Evolutionary conservation across 1,140 invertebrate species (phyloP).

Genomic region (Lordiphosa mommai): DNA sequence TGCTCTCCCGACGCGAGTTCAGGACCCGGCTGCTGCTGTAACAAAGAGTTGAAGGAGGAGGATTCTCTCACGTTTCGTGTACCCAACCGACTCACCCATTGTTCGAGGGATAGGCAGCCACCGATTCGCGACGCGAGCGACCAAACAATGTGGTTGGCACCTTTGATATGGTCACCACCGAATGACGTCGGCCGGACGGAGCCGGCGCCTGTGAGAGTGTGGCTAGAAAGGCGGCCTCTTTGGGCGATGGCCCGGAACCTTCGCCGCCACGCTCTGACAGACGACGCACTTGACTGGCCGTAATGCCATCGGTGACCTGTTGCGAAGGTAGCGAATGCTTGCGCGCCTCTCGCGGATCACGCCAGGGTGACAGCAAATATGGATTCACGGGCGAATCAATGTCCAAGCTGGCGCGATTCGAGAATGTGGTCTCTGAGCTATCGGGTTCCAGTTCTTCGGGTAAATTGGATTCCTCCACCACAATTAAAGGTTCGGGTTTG

Average conservation of each 20-base stretch:
- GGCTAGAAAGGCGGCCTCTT: constrained; percentile 89
- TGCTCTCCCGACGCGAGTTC: constrained; percentile 72
- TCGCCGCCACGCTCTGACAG: constrained; percentile 89
- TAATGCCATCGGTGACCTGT: constrained; percentile 89
- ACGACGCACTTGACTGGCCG: constrained; percentile 89
- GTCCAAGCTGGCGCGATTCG: constrained; percentile 83
- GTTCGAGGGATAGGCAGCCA: constrained; percentile 87
- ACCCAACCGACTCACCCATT: constrained; percentile 50
- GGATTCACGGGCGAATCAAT: constrained; percentile 89
- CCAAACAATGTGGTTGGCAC: constrained; percentile 88
- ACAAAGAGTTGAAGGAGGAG: constrained; percentile 2
- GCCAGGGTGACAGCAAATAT: constrained; percentile 88
- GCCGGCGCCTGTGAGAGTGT: constrained; percentile 88
- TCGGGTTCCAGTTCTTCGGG: constrained; percentile 84
- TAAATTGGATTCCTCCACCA: constrained; percentile 87
- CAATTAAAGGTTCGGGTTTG: constrained; percentile 86
- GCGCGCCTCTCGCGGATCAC: constrained; percentile 84
- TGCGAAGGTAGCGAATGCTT: constrained; percentile 91
- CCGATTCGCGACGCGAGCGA: constrained; percentile 87
- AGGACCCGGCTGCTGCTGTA: constrained; percentile 65
- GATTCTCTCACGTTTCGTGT: neutral
- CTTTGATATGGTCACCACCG: constrained; percentile 90
- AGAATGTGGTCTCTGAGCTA: constrained; percentile 79
- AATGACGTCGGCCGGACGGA: constrained; percentile 88
- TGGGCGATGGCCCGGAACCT: constrained; percentile 84